phyloP scores from a whole-genome alignment of 1,140 invertebrate species.

The Cheumatopsyche charites region DNA sequence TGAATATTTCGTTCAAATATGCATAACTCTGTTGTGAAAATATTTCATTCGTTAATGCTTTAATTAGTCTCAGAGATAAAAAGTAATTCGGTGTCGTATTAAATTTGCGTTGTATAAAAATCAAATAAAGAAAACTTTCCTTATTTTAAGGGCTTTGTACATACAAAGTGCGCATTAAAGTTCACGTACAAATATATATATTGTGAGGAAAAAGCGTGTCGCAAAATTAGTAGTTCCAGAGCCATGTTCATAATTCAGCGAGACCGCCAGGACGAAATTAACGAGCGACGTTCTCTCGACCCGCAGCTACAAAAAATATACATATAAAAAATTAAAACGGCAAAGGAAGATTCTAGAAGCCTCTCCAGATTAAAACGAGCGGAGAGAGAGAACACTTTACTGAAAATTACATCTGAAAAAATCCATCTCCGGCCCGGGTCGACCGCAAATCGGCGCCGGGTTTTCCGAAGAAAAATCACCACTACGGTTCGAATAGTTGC shows the following conservation, averaged over 20 bases:
- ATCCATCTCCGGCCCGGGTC: too few relatives aligned
- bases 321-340: slow-evolving; percentile 24
- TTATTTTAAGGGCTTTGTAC: too few relatives aligned
- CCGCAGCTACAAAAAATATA: not conserved
- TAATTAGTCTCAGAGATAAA: too few relatives aligned
- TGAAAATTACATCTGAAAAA: slow-evolving; percentile 21
- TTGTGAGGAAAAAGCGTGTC: slow-evolving; percentile 33
- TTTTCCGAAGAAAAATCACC: too few relatives aligned
- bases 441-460: too few relatives aligned
- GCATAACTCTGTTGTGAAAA: too few relatives aligned
- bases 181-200: not conserved
- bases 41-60: too few relatives aligned
- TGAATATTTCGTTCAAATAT: too few relatives aligned
- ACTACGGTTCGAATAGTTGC: too few relatives aligned
- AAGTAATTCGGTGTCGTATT: too few relatives aligned
- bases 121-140: too few relatives aligned
- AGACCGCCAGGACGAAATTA: slow-evolving; percentile 41
- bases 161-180: not conserved
- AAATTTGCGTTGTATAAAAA: too few relatives aligned
- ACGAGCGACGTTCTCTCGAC: slow-evolving; percentile 32
- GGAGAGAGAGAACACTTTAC: slow-evolving; percentile 37
- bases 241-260: slow-evolving; percentile 42
- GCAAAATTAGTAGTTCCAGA: slow-evolving; percentile 35
- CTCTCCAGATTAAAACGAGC: slow-evolving; percentile 41
- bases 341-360: slow-evolving; percentile 21